A percentile compares a stretch with the other conserved stretches of the same genome.
These are phyloP conservation scores for Neotoma lepida DNA, from an alignment of 2,113 vertebrate species.

Conservation along the genomic window DNA sequence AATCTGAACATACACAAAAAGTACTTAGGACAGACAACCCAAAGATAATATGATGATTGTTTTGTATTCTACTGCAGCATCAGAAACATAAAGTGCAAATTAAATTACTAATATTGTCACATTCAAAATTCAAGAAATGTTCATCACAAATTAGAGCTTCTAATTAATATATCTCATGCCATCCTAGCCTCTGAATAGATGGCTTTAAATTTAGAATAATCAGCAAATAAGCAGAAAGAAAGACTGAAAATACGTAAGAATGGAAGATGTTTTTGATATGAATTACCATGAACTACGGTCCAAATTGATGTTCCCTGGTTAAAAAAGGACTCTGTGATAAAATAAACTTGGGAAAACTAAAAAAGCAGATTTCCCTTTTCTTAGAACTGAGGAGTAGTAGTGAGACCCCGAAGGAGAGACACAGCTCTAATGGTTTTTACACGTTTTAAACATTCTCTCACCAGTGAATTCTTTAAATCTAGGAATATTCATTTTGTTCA, in stretches of 20 bases:
- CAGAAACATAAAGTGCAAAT: neutral
- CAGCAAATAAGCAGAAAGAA: neutral
- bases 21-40: neutral
- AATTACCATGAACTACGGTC: neutral
- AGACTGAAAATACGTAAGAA: neutral
- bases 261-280: neutral
- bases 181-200: neutral
- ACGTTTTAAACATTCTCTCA: conserved; percentile 7
- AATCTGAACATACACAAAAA: neutral
- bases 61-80: neutral
- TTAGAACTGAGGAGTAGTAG: neutral
- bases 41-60: neutral
- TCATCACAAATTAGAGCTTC: neutral
- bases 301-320: neutral
- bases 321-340: neutral
- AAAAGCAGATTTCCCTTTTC: neutral
- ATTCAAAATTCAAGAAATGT: neutral
- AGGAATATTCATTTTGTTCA: neutral
- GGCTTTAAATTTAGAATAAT: neutral
- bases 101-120: neutral
- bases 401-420: neutral
- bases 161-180: neutral
- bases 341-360: neutral
- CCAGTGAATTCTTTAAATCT: neutral
- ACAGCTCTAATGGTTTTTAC: conserved; percentile 1